phyloP scores from a whole-genome alignment of 2,113 vertebrate genomes.

The Megaleporinus macrocephalus region DNA sequence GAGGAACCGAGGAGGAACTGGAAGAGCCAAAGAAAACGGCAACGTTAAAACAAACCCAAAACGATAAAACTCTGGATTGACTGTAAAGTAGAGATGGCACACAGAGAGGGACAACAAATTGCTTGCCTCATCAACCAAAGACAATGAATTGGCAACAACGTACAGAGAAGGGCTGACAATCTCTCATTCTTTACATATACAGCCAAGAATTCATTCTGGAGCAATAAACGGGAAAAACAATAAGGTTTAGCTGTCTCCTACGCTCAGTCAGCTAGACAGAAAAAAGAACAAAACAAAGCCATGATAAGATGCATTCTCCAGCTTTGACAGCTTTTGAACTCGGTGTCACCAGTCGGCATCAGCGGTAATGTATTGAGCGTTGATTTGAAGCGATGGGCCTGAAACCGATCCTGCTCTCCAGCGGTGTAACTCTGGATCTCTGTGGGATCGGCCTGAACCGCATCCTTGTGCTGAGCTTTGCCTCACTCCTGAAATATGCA shows the following conservation, averaged over 20 bases:
- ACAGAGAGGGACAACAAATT: background rate
- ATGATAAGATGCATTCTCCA: background rate
- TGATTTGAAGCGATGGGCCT: background rate
- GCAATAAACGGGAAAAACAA: background rate
- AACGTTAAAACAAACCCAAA: background rate
- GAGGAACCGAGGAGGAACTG: conserved; percentile 88
- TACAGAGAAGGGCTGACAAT: background rate
- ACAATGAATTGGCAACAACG: background rate
- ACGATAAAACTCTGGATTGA: background rate
- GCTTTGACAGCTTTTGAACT: background rate
- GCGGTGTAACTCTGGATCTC: background rate
- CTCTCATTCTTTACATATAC: background rate
- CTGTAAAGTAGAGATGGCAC: background rate
- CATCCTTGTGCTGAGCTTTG: background rate
- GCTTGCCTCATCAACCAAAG: background rate
- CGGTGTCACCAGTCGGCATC: background rate
- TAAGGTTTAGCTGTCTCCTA: background rate
- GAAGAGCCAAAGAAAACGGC: conserved; percentile 31
- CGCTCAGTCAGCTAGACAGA: background rate
- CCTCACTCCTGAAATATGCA: conserved; percentile 1
- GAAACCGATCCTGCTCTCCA: conserved; percentile 4
- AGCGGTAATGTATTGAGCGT: background rate
- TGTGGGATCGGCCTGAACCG: background rate
- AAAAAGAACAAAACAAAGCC: background rate
- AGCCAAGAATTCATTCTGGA: background rate